Evolutionary conservation across 1,140 invertebrate species (phyloP).

Genomic region (Papilio polytes): DNA sequence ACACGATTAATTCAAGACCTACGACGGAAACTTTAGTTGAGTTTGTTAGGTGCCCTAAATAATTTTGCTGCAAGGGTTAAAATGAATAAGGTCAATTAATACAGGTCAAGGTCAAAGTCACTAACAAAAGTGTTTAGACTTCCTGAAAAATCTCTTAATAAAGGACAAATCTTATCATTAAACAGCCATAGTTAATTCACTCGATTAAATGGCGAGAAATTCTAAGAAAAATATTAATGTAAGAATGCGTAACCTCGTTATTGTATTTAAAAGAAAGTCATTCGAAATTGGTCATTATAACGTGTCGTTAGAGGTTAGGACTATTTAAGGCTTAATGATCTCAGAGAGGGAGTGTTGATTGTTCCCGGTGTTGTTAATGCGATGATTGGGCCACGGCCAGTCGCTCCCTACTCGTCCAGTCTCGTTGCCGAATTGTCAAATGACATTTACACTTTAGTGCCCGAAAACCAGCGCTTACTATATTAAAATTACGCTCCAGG

Average conservation of each 20-base stretch:
- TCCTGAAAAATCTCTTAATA: background rate
- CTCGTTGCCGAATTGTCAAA: conserved; percentile 56
- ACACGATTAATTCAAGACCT: too few species aligned
- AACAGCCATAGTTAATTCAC: conserved; percentile 3
- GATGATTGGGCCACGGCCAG: conserved; percentile 63
- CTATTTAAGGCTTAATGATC: conserved; percentile 64
- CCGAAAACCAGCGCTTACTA: background rate
- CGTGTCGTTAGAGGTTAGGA: conserved; percentile 58
- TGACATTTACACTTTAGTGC: conserved; percentile 18
- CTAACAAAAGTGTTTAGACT: background rate
- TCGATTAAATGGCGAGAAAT: background rate
- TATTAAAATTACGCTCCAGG: conserved; percentile 5
- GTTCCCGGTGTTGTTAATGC: conserved; percentile 65
- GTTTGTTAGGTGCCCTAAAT: background rate
- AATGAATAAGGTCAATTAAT: background rate
- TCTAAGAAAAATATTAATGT: conserved; percentile 33
- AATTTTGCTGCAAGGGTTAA: background rate
- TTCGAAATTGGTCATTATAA: conserved; percentile 59
- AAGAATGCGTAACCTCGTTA: conserved; percentile 20
- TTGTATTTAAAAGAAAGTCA: conserved; percentile 45
- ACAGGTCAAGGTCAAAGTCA: background rate
- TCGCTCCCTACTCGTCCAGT: conserved; percentile 61
- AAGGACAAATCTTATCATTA: conserved; percentile 7
- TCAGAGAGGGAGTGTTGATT: conserved; percentile 61
- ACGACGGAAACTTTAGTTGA: background rate